Conservation (phyloP, 2,113 vertebrate genomes). For the Caracal caracal region DNA sequence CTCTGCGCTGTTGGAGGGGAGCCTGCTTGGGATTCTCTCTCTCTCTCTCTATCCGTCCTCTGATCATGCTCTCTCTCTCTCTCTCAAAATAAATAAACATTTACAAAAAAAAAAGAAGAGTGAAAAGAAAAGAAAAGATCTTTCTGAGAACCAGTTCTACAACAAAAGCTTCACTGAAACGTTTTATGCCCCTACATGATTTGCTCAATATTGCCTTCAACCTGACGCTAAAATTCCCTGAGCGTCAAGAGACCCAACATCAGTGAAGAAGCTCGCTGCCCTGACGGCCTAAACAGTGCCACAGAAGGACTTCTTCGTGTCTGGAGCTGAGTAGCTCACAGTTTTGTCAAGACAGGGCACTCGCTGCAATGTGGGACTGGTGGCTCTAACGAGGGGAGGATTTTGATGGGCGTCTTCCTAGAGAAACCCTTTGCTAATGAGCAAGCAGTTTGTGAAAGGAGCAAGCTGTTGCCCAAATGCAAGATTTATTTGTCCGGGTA, state of each 20-base stretch:
- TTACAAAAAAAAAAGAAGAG: too few species aligned
- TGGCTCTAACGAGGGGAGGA: not conserved
- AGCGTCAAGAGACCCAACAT: too few species aligned
- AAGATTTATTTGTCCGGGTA: too few species aligned
- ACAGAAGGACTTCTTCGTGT: not conserved
- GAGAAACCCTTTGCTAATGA: not conserved
- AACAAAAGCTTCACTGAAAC: not conserved
- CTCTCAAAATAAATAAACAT: too few species aligned
- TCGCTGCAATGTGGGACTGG: not conserved
- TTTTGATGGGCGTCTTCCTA: not conserved
- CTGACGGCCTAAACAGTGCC: fast-evolving
- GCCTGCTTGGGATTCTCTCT: too few species aligned
- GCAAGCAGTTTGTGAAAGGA: not conserved
- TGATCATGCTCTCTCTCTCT: too few species aligned
- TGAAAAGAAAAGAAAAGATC: not conserved
- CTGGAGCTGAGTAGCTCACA: not conserved
- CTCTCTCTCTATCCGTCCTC: too few species aligned
- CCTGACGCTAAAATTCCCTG: not conserved
- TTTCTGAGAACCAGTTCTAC: not conserved
- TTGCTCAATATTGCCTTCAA: not conserved
- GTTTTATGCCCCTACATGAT: not conserved
- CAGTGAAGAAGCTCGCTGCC: not conserved
- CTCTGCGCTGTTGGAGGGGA: too few species aligned
- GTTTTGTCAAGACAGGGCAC: not conserved
- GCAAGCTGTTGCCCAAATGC: not conserved